Evolutionary conservation across 2,888 invertebrate species (phyloP), one percentile per base, ranked within the genome.

Genomic region (Rhagonycha lutea): DNA sequence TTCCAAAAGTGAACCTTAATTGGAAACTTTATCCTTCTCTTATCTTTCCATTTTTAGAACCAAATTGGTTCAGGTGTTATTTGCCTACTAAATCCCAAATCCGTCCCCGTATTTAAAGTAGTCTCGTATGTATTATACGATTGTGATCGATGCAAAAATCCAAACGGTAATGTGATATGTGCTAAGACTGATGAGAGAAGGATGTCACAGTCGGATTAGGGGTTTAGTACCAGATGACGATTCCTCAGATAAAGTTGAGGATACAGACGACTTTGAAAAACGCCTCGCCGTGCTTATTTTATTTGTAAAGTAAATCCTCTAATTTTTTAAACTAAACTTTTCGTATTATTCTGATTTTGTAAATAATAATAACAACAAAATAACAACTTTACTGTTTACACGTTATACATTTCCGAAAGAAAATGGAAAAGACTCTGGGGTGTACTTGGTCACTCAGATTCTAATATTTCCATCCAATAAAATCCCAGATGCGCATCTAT

Each of bases 121-220:
- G 5, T 47, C 47, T 47, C 47, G 47, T 8, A 47, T 47, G 47
- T 47, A 47, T 61, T 14, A 63, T 14, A 73, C 78, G 77, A 78
- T 76, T 72, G 72, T 80, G 79, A 81, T 81, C 76, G 79, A 81
- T 81, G 78, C 76, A 81, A 81, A 81, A 81, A 82, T 81, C 81
- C 78, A 71, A 73, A 62, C 78, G 76, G 79, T 80, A 81, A 81
- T 80, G 81, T 79, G 78, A 80, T 82, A 80, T 75, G 80, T 78
- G 80, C 80, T 81, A 83, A 83, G 83, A 84, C 83, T 83, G 83
- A 84, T 84, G 83, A 83, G 81, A 83, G 85, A 84, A 85, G 85
- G 85, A 86, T 86, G 86, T 86, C 86, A 83, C 82, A 80, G 80
- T 79, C 80, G 81, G 83, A 82, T 82, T 82, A 79, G 74, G 78